Percentiles rank a stretch among this genome's conserved stretches.
These are phyloP conservation scores for Teleogryllus occipitalis DNA, from an alignment of 1,140 invertebrate genomes.

Conservation along the genomic window DNA sequence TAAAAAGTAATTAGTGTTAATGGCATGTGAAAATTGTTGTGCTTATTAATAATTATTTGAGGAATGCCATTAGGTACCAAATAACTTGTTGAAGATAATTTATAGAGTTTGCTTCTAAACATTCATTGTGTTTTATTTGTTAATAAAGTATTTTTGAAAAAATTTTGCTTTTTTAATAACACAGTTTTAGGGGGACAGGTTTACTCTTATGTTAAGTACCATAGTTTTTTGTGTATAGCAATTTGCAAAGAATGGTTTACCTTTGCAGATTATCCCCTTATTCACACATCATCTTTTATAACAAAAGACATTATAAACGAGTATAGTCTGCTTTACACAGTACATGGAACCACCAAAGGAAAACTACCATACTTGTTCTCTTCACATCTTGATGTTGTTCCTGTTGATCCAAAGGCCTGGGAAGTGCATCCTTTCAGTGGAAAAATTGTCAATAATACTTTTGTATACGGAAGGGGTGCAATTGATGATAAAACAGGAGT, in stretches of 20 bases:
- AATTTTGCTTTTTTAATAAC: too few relatives aligned
- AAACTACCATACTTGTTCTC: constrained; percentile 44
- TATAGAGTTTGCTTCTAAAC: neutral
- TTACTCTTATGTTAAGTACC: neutral
- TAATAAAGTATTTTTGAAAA: too few relatives aligned
- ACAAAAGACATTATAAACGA: constrained; percentile 39
- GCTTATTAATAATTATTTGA: neutral
- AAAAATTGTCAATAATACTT: constrained; percentile 38
- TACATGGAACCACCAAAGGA: constrained; percentile 31
- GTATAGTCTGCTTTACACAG: constrained; percentile 43
- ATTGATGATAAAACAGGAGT: constrained; percentile 47
- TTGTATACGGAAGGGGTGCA: constrained; percentile 47
- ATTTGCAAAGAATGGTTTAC: constrained; percentile 7
- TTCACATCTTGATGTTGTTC: constrained; percentile 51
- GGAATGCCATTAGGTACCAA: neutral
- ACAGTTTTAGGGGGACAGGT: too few relatives aligned
- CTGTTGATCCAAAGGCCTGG: constrained; percentile 40
- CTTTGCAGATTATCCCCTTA: constrained; percentile 38
- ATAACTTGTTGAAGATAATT: neutral
- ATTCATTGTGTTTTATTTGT: too few relatives aligned
- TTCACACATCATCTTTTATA: constrained; percentile 38
- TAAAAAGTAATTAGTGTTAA: neutral
- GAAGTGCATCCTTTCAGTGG: constrained; percentile 43
- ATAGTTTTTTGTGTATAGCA: neutral
- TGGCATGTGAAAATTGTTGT: neutral